phyloP scores from a whole-genome alignment of 1,140 invertebrate species.

The Drosophila elegans region DNA sequence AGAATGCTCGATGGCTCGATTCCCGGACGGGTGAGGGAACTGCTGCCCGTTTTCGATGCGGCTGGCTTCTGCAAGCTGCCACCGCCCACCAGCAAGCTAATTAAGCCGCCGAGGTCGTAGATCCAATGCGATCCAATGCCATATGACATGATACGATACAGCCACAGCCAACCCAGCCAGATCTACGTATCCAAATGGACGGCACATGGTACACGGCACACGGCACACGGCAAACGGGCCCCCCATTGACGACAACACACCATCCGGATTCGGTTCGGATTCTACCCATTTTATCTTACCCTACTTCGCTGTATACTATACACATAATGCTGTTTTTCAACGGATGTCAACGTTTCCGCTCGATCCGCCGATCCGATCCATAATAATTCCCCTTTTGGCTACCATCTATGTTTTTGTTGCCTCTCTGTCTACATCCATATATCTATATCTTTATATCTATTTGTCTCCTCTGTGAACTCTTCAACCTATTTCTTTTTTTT shows the following conservation, averaged over 20 bases:
- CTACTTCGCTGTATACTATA: slow-evolving; percentile 21
- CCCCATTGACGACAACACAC: slow-evolving; percentile 21
- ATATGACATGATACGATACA: slow-evolving; percentile 8
- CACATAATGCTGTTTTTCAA: slow-evolving; percentile 32
- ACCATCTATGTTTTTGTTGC: slow-evolving; percentile 39
- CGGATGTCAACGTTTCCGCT: slow-evolving; percentile 64
- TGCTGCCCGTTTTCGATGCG: slow-evolving; percentile 93
- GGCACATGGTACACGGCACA: too few species aligned
- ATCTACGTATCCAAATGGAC: slow-evolving; percentile 6
- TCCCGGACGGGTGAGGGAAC: slow-evolving; percentile 89
- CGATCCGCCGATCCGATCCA: slow-evolving; percentile 34
- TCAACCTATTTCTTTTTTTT: slow-evolving; percentile 19
- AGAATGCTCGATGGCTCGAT: slow-evolving; percentile 87
- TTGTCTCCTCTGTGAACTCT: slow-evolving; percentile 40
- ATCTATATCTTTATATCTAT: neutral
- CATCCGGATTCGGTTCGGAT: slow-evolving; percentile 11
- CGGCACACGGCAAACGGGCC: slow-evolving; percentile 2
- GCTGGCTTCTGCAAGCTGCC: slow-evolving; percentile 91
- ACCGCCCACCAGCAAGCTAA: slow-evolving; percentile 90
- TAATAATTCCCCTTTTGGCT: slow-evolving; percentile 78
- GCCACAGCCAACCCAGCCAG: slow-evolving; percentile 42
- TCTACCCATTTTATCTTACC: slow-evolving; percentile 25
- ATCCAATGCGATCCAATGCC: slow-evolving; percentile 25
- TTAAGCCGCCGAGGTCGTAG: slow-evolving; percentile 88
- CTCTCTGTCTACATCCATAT: neutral